Conservation (phyloP, 2,888 invertebrate genomes). For the Tanytarsus gracilentus region DNA sequence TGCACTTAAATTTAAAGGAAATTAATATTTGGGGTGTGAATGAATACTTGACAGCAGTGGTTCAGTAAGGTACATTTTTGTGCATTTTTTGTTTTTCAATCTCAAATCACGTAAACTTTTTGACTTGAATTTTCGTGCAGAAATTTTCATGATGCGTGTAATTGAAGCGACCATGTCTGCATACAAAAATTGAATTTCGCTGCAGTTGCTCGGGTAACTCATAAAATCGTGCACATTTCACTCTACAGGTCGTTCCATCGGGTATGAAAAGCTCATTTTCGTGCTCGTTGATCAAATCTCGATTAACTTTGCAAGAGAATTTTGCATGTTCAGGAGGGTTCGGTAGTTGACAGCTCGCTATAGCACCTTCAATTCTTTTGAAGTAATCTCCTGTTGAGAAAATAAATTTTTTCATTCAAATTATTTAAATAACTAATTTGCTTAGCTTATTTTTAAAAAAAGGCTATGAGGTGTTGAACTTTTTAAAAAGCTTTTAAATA, state of each 20-base stretch:
- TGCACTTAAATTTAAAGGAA: too few species aligned
- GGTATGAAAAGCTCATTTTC: slow-evolving; percentile 31
- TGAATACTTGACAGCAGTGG: background rate
- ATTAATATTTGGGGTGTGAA: too few species aligned
- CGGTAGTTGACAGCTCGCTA: slow-evolving; percentile 30
- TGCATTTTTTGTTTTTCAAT: background rate
- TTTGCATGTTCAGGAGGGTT: slow-evolving; percentile 31
- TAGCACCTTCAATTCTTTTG: slow-evolving; percentile 9
- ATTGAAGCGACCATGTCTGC: slow-evolving; percentile 32
- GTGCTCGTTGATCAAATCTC: slow-evolving; percentile 29
- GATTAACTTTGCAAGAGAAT: slow-evolving; percentile 32
- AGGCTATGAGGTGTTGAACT: background rate
- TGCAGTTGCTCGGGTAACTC: slow-evolving; percentile 31
- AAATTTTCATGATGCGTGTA: slow-evolving; percentile 30
- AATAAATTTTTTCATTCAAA: too few species aligned
- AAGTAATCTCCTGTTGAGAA: slow-evolving; percentile 9
- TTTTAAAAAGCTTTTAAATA: background rate
- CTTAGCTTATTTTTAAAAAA: background rate
- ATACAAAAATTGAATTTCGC: slow-evolving; percentile 29
- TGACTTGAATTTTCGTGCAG: slow-evolving; percentile 30
- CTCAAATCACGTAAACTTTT: slow-evolving; percentile 1
- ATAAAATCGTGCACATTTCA: slow-evolving; percentile 31
- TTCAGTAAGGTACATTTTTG: background rate
- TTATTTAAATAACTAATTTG: background rate
- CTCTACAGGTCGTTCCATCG: slow-evolving; percentile 31